Conservation (phyloP, 2,113 vertebrate species). For the Salvator merianae region DNA sequence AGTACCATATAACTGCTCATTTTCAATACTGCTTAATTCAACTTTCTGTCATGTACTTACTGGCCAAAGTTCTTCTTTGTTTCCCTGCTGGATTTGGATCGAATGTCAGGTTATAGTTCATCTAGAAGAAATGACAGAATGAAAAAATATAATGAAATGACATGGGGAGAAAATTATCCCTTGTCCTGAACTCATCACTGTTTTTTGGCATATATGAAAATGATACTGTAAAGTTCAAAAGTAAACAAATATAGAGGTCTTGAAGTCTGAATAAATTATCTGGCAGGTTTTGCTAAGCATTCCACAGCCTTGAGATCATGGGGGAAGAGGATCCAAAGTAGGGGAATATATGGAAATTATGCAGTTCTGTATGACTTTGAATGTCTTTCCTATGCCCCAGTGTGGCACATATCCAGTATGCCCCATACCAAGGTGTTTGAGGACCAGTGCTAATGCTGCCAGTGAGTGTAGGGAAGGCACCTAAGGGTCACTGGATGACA, state of each 20-base stretch:
- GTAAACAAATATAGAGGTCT: background rate
- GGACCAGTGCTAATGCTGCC: no score
- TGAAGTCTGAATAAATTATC: background rate
- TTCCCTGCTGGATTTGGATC: background rate
- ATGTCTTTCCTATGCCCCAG: no score
- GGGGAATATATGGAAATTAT: background rate
- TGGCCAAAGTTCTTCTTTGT: slow-evolving; percentile 9
- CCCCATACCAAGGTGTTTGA: no score
- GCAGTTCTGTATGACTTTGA: no score
- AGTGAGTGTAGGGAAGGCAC: no score
- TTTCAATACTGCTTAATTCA: background rate
- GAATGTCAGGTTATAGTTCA: slow-evolving; percentile 9
- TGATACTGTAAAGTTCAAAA: background rate
- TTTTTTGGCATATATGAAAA: background rate
- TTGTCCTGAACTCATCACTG: background rate
- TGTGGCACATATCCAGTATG: no score
- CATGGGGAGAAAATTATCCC: background rate
- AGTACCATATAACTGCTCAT: slow-evolving; percentile 25
- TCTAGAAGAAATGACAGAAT: background rate
- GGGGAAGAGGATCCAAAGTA: background rate
- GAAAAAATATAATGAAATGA: background rate
- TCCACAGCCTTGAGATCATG: background rate
- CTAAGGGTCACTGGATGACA: no score
- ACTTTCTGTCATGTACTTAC: background rate
- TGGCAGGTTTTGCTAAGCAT: background rate